Conservation (phyloP, 2,888 invertebrate genomes). For the Halictus ligatus region DNA sequence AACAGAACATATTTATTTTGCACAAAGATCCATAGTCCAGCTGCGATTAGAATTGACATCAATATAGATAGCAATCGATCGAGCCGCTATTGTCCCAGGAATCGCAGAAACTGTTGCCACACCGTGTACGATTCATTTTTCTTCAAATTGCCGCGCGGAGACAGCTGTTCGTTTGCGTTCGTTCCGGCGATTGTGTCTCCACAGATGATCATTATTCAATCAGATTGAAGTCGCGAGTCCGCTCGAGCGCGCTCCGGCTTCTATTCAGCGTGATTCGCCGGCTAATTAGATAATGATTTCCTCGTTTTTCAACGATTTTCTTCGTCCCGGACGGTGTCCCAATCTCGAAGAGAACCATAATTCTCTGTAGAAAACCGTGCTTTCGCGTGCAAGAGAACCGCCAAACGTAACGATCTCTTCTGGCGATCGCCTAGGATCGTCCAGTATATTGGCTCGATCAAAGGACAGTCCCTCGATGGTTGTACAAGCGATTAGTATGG, state of each 20-base stretch:
- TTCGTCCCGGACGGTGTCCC: background rate
- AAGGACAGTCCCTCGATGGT: background rate
- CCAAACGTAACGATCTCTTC: background rate
- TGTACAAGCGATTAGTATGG: background rate
- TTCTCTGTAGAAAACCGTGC: background rate
- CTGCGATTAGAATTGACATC: background rate
- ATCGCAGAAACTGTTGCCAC: background rate
- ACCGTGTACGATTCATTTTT: slow-evolving; percentile 1
- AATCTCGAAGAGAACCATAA: background rate
- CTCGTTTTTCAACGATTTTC: slow-evolving; percentile 46
- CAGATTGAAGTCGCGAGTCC: slow-evolving; percentile 31
- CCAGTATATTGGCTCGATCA: background rate
- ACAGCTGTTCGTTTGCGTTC: background rate
- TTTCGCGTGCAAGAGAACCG: background rate
- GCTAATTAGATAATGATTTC: slow-evolving; percentile 65
- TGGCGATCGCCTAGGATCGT: background rate
- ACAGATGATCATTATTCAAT: slow-evolving; percentile 52
- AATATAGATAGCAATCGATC: background rate
- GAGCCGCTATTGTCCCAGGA: background rate
- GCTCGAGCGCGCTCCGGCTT: slow-evolving; percentile 13
- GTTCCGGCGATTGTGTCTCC: slow-evolving; percentile 1
- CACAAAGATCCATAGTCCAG: background rate
- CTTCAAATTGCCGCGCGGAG: background rate
- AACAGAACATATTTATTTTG: background rate
- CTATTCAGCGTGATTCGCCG: slow-evolving; percentile 20